These are phyloP conservation scores for Falco berigora DNA, from an alignment of 2,797 vertebrate species.

Conservation along the genomic window DNA sequence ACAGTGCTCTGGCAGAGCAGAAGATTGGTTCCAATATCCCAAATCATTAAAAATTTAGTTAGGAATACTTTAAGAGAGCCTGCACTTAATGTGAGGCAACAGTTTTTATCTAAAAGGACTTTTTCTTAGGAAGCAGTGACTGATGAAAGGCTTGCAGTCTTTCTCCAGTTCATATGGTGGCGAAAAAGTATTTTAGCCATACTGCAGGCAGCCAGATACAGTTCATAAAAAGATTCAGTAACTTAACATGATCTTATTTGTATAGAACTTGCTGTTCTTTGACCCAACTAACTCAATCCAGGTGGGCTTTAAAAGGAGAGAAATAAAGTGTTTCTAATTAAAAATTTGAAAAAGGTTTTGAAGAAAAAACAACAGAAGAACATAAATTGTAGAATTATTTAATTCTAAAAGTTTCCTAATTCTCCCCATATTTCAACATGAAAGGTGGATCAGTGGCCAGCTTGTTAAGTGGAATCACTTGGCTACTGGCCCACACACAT, in stretches of 20 bases:
- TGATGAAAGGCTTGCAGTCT: background rate
- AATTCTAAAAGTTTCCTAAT: conserved; percentile 19
- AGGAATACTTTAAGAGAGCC: background rate
- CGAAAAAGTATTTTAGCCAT: background rate
- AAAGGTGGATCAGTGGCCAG: conserved; percentile 29
- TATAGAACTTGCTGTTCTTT: conserved; percentile 50
- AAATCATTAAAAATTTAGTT: background rate
- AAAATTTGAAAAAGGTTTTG: background rate
- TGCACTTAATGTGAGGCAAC: background rate
- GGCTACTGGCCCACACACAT: conserved; percentile 38
- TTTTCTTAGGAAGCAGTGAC: background rate
- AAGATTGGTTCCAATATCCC: background rate
- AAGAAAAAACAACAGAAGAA: background rate
- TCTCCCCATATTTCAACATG: background rate
- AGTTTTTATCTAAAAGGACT: background rate
- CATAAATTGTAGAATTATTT: conserved; percentile 17
- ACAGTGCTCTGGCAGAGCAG: background rate
- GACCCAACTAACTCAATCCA: conserved; percentile 57
- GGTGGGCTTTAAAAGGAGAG: conserved; percentile 27
- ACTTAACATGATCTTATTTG: conserved; percentile 40
- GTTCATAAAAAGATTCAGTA: conserved; percentile 19
- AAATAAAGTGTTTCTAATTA: conserved; percentile 60
- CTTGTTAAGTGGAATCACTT: conserved; percentile 5
- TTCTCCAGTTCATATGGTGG: background rate
- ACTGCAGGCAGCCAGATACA: conserved; percentile 18